A percentile compares a stretch with the other conserved stretches of the same genome.
Conservation (phyloP, 2,113 vertebrate species). For the Colaptes auratus region DNA sequence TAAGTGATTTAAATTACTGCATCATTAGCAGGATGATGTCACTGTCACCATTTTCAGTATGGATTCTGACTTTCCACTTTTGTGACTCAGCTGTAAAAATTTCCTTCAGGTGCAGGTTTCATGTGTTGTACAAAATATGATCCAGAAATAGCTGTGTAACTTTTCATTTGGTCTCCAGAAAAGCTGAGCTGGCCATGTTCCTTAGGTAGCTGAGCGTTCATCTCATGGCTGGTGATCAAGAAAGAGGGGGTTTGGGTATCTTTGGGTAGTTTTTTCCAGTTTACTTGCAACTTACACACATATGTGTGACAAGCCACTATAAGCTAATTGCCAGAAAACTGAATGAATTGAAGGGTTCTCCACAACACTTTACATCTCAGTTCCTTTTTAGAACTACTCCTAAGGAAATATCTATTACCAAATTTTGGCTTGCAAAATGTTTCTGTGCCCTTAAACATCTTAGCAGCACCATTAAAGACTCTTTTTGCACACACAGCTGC, state of each 20-base stretch:
- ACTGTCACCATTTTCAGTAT: not conserved
- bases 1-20: not conserved
- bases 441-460: not conserved
- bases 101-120: not conserved
- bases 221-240: not conserved
- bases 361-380: not conserved
- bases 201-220: not conserved
- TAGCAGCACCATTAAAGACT: not conserved
- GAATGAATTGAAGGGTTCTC: not conserved
- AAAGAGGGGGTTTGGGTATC: not conserved
- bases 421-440: not conserved
- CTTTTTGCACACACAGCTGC: fast-evolving
- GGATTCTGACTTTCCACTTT: constrained; percentile 17
- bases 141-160: not conserved
- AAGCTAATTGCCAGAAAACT: not conserved
- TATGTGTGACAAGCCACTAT: not conserved
- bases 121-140: not conserved
- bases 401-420: not conserved
- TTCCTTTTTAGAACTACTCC: not conserved
- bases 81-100: not conserved
- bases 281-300: not conserved
- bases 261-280: not conserved
- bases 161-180: not conserved
- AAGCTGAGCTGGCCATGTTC: not conserved
- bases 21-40: constrained; percentile 1